Base-by-base conservation (phyloP, 2,888 invertebrate genomes). In the Phalangium opilio region DNA sequence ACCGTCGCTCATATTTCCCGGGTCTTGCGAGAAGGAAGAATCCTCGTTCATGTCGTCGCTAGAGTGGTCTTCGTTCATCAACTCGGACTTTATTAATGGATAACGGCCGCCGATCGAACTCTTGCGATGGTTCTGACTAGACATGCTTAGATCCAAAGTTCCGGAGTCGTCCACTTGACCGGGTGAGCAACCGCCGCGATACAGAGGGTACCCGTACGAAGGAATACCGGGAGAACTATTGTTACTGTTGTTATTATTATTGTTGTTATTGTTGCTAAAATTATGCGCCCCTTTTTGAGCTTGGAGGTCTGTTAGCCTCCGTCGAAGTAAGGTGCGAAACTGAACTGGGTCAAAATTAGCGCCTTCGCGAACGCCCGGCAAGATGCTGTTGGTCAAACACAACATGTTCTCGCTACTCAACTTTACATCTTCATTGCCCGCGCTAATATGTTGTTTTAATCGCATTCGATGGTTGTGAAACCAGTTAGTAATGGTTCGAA, bases 401-500 rank as follows among this genome's bases (percentile, higher is more conserved):
- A 8, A 14, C 20, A 20, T 38, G 10, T 46, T 41, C 32, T 43
- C 46, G 15, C 50, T 44, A 27, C 46, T 36, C n/a, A 34, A 41
- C 18, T 33, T 33, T n/a, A 18, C 7, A 18, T 42, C 46, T n/a
- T 51, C 51, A 27, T 50, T 47, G 14, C 48, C 48, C 11, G 50
- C 35, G 19, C 55, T 50, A 27, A 49, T 46, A 38, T 85, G 84
- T 64, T 87, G 86, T 69, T 95, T 95, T 63, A 91, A 76, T 53
- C 98, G 77, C 90, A 98, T 98, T 60, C 98, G 79, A 66, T 98
- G 95, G 67, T 98, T 98, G 74, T 98, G 96, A 75, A 98, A 98
- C 98, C 98, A 98, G 69, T 98, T 98, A 51, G 93, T 93, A 61
- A 99, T 95, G 46, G 96, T 96, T 58, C 96, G 76, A 44, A 91